Percentiles rank a stretch among this genome's conserved stretches.
phyloP scores from a whole-genome alignment of 2,113 vertebrate species.

The Cromileptes altivelis region DNA sequence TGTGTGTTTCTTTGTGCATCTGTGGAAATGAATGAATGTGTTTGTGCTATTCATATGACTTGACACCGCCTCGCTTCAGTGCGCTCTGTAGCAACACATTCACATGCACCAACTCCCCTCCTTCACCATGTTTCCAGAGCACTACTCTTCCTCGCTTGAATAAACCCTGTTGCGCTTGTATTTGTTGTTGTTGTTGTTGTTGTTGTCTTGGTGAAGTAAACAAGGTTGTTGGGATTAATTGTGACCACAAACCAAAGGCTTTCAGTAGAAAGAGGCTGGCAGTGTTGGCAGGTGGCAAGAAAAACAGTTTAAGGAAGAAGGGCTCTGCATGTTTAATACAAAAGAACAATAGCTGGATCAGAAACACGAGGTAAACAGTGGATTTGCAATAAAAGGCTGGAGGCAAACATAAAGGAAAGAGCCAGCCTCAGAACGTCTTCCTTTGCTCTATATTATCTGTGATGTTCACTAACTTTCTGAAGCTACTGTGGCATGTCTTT shows the following conservation, averaged over 20 bases:
- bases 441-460: background rate
- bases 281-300: conserved; percentile 2
- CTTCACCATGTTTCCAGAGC: background rate
- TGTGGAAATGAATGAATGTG: conserved; percentile 18
- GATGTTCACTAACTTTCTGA: background rate
- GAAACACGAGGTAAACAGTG: background rate
- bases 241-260: conserved; percentile 24
- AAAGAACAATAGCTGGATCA: conserved; percentile 20
- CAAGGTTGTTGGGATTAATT: conserved; percentile 34
- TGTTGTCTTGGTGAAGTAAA: conserved; percentile 22
- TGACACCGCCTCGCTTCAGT: conserved; percentile 2
- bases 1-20: conserved; percentile 6
- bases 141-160: conserved; percentile 23
- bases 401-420: background rate
- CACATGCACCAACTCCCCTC: background rate
- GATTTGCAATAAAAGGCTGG: background rate
- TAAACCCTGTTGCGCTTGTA: conserved; percentile 16
- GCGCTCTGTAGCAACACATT: background rate
- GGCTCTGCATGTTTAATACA: background rate
- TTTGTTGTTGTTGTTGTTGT: conserved; percentile 4
- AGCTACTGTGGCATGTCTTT: background rate
- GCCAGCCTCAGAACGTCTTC: background rate
- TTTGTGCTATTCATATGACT: conserved; percentile 28
- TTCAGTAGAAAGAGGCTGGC: background rate
- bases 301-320: background rate